These are phyloP conservation scores for Hoplias malabaricus DNA, from an alignment of 2,113 vertebrate species.

Conservation along the genomic window DNA sequence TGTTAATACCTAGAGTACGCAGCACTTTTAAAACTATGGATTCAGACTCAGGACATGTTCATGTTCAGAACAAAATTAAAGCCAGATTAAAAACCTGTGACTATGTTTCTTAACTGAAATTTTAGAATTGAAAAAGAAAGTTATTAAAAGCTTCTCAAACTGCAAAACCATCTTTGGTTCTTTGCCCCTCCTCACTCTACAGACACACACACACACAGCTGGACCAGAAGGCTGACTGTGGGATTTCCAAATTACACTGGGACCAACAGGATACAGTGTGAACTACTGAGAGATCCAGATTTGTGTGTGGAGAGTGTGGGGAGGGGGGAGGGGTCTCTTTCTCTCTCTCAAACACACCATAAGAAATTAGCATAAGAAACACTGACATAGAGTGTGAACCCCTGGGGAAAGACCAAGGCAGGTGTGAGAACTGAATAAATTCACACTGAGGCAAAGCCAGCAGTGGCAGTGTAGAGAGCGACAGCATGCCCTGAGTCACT, in stretches of 20 bases:
- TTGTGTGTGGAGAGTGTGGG: neutral
- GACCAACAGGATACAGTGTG: neutral
- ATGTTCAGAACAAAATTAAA: too few species aligned
- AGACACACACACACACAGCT: constrained; percentile 21
- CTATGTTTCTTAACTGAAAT: too few species aligned
- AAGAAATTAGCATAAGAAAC: constrained; percentile 24
- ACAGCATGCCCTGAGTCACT: constrained; percentile 3
- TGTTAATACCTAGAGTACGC: too few species aligned
- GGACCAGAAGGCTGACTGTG: constrained; percentile 6
- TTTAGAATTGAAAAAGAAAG: too few species aligned
- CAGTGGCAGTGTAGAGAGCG: constrained; percentile 18
- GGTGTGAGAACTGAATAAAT: constrained; percentile 22
- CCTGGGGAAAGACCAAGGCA: constrained; percentile 10
- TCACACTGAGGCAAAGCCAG: neutral
- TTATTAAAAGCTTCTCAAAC: too few species aligned
- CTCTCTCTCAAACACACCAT: neutral
- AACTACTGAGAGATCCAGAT: constrained; percentile 4
- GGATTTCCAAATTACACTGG: constrained; percentile 24
- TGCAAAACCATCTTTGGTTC: too few species aligned
- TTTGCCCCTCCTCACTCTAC: neutral
- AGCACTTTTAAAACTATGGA: too few species aligned
- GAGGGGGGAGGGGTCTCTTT: too few species aligned
- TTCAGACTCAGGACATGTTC: too few species aligned
- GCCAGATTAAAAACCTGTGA: too few species aligned
- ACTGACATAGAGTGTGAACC: constrained; percentile 18